Base-by-base conservation (phyloP, 1,140 invertebrate species). In the Saccostrea glomerata region DNA sequence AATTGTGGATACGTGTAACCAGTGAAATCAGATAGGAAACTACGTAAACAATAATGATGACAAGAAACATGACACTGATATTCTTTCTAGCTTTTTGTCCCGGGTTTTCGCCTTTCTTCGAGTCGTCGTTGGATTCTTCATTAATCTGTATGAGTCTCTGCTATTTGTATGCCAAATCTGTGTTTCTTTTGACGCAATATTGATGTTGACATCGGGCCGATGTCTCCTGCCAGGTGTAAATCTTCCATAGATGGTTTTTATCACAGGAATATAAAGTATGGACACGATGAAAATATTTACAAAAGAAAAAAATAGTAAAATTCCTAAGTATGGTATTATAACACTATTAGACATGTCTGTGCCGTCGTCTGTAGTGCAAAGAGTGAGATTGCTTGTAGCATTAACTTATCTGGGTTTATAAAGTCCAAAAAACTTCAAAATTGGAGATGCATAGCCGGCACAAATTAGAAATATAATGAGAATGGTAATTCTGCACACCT, bases 1-100 rank as follows among this genome's bases (percentile, higher is more conserved):
- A 77, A 30, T 25, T 9, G 25, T 77, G 70, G 30, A 77, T 30
- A 4, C 36, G 70, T 25, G 70, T 77, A 12, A 77, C 9, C 25
- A 77, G 30, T 77, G 70, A 77, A 25, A 30, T 77, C 70, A 77
- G 70, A 77, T 77, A 77, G 12, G 70, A 77, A 77, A 77, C 70
- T 77, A 77, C 70, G 25, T 77, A 77, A 13, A 77, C 70, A 30
- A 77, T 77, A 30, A 77, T 77, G 23, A 77, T 77, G 7, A 77
- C 70, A 12, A 77, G 23, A 36, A 77, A 77, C 70, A 77, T 77
- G 25, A 77, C 25, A 13, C 70, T 77, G 25, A 77, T 77, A 30
- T 77, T 77, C 30, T 30, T 77, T 25, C 70, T 23, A 15, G 70
- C 70, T 25, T 15, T 77, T 36, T 77, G 70, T 77, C 30, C 70